Base-by-base conservation (phyloP, 2,888 invertebrate species). In the Diarsia rubi region DNA sequence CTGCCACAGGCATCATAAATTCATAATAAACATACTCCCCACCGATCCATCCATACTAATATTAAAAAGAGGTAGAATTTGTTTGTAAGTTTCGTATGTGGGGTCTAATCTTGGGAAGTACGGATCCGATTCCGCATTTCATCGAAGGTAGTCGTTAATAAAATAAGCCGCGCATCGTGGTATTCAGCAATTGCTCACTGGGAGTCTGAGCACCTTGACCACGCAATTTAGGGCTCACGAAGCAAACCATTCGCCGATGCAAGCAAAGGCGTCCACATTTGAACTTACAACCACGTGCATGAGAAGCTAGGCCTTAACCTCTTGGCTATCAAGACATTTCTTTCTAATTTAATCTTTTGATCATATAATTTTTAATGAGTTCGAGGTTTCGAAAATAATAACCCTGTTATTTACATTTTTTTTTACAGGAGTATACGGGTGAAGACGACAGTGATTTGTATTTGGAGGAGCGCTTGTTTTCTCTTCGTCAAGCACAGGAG, bases 361-460 rank as follows among this genome's bases (percentile, higher is more conserved):
- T 52, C n/a, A 14, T 27, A 57, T 57, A 16, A 27, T 27, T 27
- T 57, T 57, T 27, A 57, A 27, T 16, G 16, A 57, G 54, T 14
- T 14, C 12, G n/a, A 12, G 14, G 6, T 54, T 24, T 24, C 2
- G 14, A 54, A n/a, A 24, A 24, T 24, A 52, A 24, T 54, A 24
- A 24, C 24, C 1, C 5, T 19, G 4, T 47, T 5, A 19, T 57
- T 47, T 44, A 27, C 1, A 24, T 21, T 52, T 63, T 67, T 0
- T 49, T 45, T 52, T 91, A 96, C 94, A 99, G 99, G 99, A 99
- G 97, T 99, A 98, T 94, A 99, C 99, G 45, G 99, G 99, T 63
- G 99, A 99, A 94, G 99, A 99, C 93, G 99, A 99, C 95, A 98
- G 98, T 80, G 99, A 99, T 96, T 97, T 99, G 92, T 99, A 98